Conservation (phyloP, 2,888 invertebrate genomes). For the Arctia plantaginis region DNA sequence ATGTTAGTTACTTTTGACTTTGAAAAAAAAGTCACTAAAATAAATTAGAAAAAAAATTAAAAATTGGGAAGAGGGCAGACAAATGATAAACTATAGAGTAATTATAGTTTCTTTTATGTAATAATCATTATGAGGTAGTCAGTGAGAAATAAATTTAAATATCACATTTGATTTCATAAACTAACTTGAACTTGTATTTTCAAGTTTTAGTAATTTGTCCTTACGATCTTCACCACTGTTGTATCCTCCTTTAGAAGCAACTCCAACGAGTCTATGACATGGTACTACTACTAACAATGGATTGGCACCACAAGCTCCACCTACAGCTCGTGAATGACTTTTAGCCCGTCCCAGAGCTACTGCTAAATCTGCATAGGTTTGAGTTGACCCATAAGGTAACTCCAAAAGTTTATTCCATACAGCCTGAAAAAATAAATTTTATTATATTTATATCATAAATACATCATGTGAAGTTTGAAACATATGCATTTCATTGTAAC, state of each 20-base stretch:
- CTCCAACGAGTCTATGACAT: slow-evolving; percentile 76
- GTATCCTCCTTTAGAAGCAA: slow-evolving; percentile 79
- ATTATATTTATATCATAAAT: neutral
- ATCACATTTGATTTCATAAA: neutral
- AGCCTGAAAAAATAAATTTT: slow-evolving; percentile 57
- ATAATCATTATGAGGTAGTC: neutral
- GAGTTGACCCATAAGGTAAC: slow-evolving; percentile 74
- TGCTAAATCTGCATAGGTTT: slow-evolving; percentile 75
- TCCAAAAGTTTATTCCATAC: slow-evolving; percentile 75
- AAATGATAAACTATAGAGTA: neutral
- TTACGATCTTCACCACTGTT: slow-evolving; percentile 84
- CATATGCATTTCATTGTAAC: neutral
- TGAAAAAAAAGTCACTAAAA: too few species aligned
- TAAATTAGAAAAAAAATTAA: too few species aligned
- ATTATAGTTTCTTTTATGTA: neutral
- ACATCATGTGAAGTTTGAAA: neutral
- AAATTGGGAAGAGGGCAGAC: neutral
- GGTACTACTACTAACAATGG: slow-evolving; percentile 73
- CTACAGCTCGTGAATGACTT: slow-evolving; percentile 75
- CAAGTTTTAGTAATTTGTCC: slow-evolving; percentile 82
- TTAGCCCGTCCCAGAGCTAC: slow-evolving; percentile 68
- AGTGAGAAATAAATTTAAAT: neutral
- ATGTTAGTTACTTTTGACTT: too few species aligned
- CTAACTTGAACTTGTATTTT: slow-evolving; percentile 52
- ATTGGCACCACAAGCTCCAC: slow-evolving; percentile 79